phyloP scores from a whole-genome alignment of 2,797 vertebrate species.

The Sebastes matsubarae region DNA sequence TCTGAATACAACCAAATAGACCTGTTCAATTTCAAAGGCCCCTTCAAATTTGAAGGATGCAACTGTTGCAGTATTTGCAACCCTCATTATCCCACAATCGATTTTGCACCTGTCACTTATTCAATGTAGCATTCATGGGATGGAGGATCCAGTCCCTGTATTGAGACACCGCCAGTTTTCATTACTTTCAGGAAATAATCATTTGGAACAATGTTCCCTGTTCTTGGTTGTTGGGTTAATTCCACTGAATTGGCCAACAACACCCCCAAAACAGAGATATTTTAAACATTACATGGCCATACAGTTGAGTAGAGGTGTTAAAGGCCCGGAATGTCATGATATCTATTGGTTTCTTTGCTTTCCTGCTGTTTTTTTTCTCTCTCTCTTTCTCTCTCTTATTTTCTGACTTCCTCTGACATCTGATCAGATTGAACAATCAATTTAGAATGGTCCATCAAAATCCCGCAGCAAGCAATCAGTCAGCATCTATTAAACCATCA shows the following conservation, averaged over 20 bases:
- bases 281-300: constrained; percentile 1
- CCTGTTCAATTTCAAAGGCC: neutral
- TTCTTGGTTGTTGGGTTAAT: neutral
- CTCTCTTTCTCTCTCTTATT: neutral
- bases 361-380: neutral
- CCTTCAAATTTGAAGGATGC: neutral
- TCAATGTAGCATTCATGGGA: neutral
- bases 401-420: constrained; percentile 3
- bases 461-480: constrained; percentile 37
- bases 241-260: neutral
- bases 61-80: neutral
- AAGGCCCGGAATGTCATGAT: neutral
- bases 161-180: neutral
- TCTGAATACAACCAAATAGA: neutral
- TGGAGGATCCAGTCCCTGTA: neutral
- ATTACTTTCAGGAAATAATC: neutral
- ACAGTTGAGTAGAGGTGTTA: neutral
- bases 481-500: constrained; percentile 34
- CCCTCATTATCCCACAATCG: neutral
- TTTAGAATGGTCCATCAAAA: constrained; percentile 44
- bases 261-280: neutral
- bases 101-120: neutral
- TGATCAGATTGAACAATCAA: constrained; percentile 46
- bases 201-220: neutral
- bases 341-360: constrained; percentile 1